A percentile compares a stretch with the other conserved stretches of the same genome.
Evolutionary conservation across 2,888 invertebrate species (phyloP).

Genomic region (Caenorhabditis afra): DNA sequence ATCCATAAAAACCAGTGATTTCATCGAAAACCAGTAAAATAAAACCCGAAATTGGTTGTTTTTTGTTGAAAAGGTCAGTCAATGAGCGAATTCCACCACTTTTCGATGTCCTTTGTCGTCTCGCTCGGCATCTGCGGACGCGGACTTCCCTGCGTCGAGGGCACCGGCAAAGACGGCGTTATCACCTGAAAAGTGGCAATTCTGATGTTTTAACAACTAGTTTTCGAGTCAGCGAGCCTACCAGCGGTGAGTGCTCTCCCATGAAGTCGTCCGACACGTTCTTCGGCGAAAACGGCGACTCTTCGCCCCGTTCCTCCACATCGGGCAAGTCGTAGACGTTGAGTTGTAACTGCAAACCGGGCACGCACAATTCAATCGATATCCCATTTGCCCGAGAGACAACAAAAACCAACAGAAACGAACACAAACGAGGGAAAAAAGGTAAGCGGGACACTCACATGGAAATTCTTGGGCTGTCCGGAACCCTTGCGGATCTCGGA

Average conservation of each 20-base stretch:
- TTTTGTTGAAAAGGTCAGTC: slow-evolving; percentile 18
- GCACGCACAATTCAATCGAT: too few species aligned
- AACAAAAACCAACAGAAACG: slow-evolving; percentile 9
- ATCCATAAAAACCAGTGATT: slow-evolving; percentile 12
- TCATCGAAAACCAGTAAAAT: slow-evolving; percentile 4
- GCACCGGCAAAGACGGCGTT: slow-evolving; percentile 47
- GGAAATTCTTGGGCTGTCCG: slow-evolving; percentile 64
- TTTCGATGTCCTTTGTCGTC: slow-evolving; percentile 59
- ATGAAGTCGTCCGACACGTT: slow-evolving; percentile 47
- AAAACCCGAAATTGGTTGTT: too few species aligned
- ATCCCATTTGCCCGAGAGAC: too few species aligned
- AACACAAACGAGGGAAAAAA: too few species aligned
- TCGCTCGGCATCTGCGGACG: slow-evolving; percentile 44
- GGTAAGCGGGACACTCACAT: slow-evolving; percentile 63
- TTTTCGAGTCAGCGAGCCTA: too few species aligned
- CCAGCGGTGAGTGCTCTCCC: slow-evolving; percentile 53
- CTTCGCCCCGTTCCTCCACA: slow-evolving; percentile 75
- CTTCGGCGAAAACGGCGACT: slow-evolving; percentile 67
- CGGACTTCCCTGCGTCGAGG: slow-evolving; percentile 53
- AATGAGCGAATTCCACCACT: slow-evolving; percentile 54
- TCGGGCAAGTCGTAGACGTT: slow-evolving; percentile 77
- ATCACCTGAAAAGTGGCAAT: slow-evolving; percentile 43
- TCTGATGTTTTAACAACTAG: too few species aligned
- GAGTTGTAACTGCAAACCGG: slow-evolving; percentile 67
- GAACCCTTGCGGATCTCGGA: slow-evolving; percentile 58